These are phyloP conservation scores for Lagopus leucura DNA, from an alignment of 2,113 vertebrate genomes.

Conservation along the genomic window DNA sequence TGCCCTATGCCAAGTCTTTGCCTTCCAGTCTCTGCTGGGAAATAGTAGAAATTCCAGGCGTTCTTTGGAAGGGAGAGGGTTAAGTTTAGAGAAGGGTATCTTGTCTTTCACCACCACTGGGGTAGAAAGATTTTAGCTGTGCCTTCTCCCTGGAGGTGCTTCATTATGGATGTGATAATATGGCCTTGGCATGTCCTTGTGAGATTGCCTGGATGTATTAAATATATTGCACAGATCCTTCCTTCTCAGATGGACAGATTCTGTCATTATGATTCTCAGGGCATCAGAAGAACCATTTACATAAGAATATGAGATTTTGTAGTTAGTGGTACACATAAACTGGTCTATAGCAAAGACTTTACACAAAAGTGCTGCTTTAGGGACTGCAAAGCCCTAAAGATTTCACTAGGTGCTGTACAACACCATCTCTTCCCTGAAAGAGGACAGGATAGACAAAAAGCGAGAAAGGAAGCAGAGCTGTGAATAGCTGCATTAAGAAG, in stretches of 20 bases:
- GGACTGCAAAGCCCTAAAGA: not conserved
- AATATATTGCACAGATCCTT: not conserved
- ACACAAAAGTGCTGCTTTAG: not conserved
- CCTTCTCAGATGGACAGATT: not conserved
- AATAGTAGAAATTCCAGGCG: constrained; percentile 72
- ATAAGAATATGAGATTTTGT: not conserved
- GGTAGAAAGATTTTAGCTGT: constrained; percentile 52
- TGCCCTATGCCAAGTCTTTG: constrained; percentile 68
- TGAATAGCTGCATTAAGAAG: not conserved
- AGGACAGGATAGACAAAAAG: not conserved
- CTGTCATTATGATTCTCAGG: not conserved
- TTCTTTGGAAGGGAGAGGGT: constrained; percentile 73
- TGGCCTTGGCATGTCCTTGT: constrained; percentile 28
- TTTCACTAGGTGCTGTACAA: not conserved
- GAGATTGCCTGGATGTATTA: not conserved
- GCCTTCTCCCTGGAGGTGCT: constrained; percentile 38
- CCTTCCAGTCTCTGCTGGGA: constrained; percentile 59
- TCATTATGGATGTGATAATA: not conserved
- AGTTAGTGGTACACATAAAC: not conserved
- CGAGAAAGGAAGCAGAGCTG: not conserved
- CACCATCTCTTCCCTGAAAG: not conserved
- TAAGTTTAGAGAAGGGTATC: constrained; percentile 70
- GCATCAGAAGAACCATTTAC: not conserved
- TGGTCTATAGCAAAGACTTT: not conserved
- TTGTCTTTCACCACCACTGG: constrained; percentile 63